Percentiles rank a stretch among this genome's conserved stretches.
Conservation (phyloP, 2,113 vertebrate species). For the Spea bombifrons region DNA sequence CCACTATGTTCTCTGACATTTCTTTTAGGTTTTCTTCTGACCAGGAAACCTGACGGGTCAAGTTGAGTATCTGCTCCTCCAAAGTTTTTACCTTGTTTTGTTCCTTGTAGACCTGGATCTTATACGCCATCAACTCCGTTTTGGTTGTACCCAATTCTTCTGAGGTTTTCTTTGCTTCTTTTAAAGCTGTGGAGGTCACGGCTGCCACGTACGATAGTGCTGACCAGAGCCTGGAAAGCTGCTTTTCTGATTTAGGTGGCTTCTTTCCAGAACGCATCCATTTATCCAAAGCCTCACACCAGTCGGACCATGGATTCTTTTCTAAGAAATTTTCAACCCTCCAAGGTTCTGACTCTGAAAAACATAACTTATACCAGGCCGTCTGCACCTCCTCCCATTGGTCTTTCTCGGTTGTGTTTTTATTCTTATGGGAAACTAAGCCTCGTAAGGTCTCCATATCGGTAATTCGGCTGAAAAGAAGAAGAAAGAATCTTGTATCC, state of each 20-base stretch:
- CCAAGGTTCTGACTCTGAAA: background rate
- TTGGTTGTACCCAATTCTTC: background rate
- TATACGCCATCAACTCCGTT: too few species aligned
- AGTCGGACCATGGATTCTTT: slow-evolving; percentile 5
- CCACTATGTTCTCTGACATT: too few species aligned
- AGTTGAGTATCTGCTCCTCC: background rate
- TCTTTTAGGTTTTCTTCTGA: background rate
- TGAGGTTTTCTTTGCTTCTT: background rate
- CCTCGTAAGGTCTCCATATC: background rate
- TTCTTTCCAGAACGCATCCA: background rate
- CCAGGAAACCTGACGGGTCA: background rate
- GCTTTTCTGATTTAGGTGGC: background rate
- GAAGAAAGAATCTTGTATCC: too few species aligned
- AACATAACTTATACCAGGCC: background rate
- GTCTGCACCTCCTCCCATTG: background rate
- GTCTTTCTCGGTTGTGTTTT: background rate
- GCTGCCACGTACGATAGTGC: background rate
- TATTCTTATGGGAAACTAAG: background rate
- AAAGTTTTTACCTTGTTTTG: too few species aligned
- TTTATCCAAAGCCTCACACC: slow-evolving; percentile 8
- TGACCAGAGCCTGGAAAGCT: background rate
- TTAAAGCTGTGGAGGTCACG: background rate
- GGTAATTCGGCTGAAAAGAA: too few species aligned
- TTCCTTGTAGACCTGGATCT: too few species aligned
- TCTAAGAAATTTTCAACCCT: background rate